Percentiles rank a stretch among this genome's conserved stretches.
These are phyloP conservation scores for Malurus cyaneus DNA, from an alignment of 2,113 vertebrate genomes.

Conservation along the genomic window DNA sequence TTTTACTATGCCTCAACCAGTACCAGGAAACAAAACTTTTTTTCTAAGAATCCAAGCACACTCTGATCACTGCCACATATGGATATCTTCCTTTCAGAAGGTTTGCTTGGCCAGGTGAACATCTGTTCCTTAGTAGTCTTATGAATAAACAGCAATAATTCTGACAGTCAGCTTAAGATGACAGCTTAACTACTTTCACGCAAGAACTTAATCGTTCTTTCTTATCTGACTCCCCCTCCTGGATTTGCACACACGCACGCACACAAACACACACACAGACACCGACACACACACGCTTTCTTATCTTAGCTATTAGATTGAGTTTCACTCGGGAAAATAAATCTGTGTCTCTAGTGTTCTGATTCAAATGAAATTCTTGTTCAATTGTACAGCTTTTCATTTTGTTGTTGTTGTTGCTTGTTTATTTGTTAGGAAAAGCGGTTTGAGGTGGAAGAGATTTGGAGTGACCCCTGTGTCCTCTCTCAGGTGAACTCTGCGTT, in stretches of 20 bases:
- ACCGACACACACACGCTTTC: neutral
- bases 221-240: constrained; percentile 57
- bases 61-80: constrained; percentile 63
- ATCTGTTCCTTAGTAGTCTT: constrained; percentile 72
- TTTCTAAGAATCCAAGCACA: constrained; percentile 64
- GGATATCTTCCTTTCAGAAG: constrained; percentile 70
- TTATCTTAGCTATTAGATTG: neutral
- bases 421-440: constrained; percentile 14
- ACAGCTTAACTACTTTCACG: constrained; percentile 65
- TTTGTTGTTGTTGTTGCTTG: neutral
- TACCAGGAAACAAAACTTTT: constrained; percentile 61
- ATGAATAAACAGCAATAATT: constrained; percentile 72
- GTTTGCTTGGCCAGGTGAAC: constrained; percentile 74
- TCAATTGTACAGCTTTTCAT: neutral
- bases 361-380: neutral
- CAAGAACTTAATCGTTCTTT: constrained; percentile 61
- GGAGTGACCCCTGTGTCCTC: neutral
- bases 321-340: neutral
- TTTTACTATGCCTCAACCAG: constrained; percentile 20
- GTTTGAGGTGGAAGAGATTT: neutral
- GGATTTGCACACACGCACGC: neutral
- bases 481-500: neutral
- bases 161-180: constrained; percentile 68
- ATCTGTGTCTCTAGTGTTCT: neutral
- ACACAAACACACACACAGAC: neutral